Conservation (phyloP, 2,888 invertebrate species). For the Amiota communis region DNA sequence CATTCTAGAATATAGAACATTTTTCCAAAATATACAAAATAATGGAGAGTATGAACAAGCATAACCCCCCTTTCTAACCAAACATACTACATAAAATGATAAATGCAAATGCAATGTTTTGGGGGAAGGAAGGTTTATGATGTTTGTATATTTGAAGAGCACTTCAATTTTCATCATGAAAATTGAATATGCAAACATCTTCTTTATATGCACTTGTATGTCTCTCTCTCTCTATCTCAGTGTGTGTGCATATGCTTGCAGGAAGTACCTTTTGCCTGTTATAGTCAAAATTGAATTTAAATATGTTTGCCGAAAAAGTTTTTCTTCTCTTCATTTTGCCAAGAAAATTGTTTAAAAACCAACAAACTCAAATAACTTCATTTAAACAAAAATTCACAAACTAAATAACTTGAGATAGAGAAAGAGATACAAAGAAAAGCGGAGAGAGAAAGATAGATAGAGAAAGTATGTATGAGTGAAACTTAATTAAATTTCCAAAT, state of each 20-base stretch:
- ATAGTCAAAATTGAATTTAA: conserved; percentile 12
- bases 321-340: neutral
- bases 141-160: conserved; percentile 4
- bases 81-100: no score
- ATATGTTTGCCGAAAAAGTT: neutral
- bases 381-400: neutral
- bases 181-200: neutral
- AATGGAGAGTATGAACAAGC: no score
- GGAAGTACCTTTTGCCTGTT: neutral
- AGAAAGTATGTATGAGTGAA: no score
- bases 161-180: conserved; percentile 4
- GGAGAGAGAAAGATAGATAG: no score
- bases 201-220: neutral
- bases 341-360: neutral
- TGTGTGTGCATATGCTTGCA: no score
- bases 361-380: conserved; percentile 9
- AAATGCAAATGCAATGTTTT: no score
- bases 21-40: no score
- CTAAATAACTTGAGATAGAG: neutral
- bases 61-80: no score
- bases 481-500: no score
- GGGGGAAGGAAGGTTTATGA: no score
- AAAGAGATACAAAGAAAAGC: no score
- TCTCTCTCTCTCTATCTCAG: neutral
- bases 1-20: no score